Base-by-base conservation (phyloP, 2,888 invertebrate genomes). In the Oscheius myriophilus region DNA sequence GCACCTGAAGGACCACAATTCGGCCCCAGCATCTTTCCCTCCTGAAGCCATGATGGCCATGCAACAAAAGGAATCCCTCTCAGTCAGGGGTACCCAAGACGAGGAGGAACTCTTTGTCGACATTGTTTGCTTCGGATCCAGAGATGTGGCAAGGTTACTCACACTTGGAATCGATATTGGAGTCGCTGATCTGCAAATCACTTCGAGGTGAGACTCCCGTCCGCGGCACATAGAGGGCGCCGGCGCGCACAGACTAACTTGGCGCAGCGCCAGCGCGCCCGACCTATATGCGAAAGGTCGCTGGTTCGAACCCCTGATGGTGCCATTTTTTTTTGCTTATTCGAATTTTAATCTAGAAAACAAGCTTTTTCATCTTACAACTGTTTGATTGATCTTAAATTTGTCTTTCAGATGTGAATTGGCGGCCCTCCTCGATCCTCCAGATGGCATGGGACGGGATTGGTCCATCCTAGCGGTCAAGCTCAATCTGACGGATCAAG, bases 81-180 rank as follows among this genome's bases (percentile, higher is more conserved):
- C 71, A 1, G 77, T 90, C 76, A 87, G 87, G 25, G 87, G 88
- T 65, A 88, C 88, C 4, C 89, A 89, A 52, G 87, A 88, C 65
- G 88, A 84, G 41, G 86, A 89, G 41, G 91, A 91, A 82, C 88
- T 89, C 26, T 88, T 91, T 70, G 87, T 89, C 12, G 90, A 90
- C 74, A 86, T 91, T 45, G 87, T 91, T 14, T 90, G 90, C 80
- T 90, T 91, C 82, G 90, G 91, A 82, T 87, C 87, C 2, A 84
- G 87, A n/a, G 89, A 90, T 74, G 88, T 90, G 59, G 86, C 87
- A 16, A 80, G 85, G 25, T 81, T 84, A 46, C 82, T 89, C 57
- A 88, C 87, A 1, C 85, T 90, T 78, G 91, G 91, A n/a, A 89
- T 90, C 72, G 90, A 90, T 70, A 87, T 91, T 57, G 89, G 89